Evolutionary conservation across 2,888 invertebrate species (phyloP), one percentile per base, ranked within the genome.

Genomic region (Coelogynopora nodosa): DNA sequence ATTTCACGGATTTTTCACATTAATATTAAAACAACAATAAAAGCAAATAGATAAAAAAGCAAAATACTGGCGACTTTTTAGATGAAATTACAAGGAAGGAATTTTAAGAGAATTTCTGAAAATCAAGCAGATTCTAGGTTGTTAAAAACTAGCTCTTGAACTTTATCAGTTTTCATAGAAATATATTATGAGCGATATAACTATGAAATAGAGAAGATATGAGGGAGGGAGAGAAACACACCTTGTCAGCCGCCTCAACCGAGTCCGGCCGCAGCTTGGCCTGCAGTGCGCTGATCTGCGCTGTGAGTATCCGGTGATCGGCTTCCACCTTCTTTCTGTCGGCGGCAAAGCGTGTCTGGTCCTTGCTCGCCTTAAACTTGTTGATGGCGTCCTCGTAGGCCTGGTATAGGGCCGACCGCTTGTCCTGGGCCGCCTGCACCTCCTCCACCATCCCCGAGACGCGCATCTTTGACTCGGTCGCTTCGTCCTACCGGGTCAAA

Each of bases 311-410:
- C 90, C 94, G 94, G 89, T 94, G 93, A 86, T 94, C 94, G 31
- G 92, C 92, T 88, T 94, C 94, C 86, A 94, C 92, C 88, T 92
- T 93, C 91, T 94, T 94, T 49, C 93, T 92, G 67, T 93, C 92
- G 2, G 92, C 89, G 87, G 88, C 88, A 88, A 92, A 91, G n/a
- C 89, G 89, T 0, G 91, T 91, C 0, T 92, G 90, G 89, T 94
- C 94, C 90, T 94, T 94, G 89, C 92, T 93, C 0, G 93, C 90
- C 90, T 94, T 94, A 88, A 93, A 93, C 89, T 93, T 93, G 88
- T 92, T 92, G 67, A 94, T 91, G 84, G 94, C 94, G 87, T 94
- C 94, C 89, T 94, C 94, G 88, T 94, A 93, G 85, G 92, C 92
- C 89, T 93, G 93, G 90, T 94, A 94, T 26, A 94, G 92, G 27